These are phyloP conservation scores for Lordiphosa fenestrarum DNA, from an alignment of 2,888 invertebrate genomes.

Conservation along the genomic window DNA sequence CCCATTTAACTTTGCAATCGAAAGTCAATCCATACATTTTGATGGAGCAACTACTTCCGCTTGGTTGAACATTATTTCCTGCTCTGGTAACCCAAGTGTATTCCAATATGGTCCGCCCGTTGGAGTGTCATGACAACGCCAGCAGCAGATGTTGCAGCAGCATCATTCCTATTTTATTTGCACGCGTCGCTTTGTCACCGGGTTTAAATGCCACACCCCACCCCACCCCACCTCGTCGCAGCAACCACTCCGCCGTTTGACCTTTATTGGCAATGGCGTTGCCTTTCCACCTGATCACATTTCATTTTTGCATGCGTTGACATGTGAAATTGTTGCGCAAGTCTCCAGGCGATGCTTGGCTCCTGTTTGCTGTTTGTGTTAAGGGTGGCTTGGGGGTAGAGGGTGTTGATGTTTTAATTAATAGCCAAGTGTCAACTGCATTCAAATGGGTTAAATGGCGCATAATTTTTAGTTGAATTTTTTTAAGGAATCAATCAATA, in stretches of 20 bases:
- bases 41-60: slow-evolving; percentile 62
- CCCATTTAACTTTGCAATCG: slow-evolving; percentile 24
- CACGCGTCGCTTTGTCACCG: slow-evolving; percentile 54
- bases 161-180: slow-evolving; percentile 48
- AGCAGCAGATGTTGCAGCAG: slow-evolving; percentile 21
- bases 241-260: slow-evolving; percentile 27
- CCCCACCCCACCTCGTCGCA: background rate
- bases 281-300: slow-evolving; percentile 61
- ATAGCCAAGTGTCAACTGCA: slow-evolving; percentile 55
- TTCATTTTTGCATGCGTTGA: slow-evolving; percentile 64
- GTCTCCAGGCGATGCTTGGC: slow-evolving; percentile 57
- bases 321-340: slow-evolving; percentile 66
- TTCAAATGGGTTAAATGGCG: slow-evolving; percentile 52
- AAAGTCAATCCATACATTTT: slow-evolving; percentile 55
- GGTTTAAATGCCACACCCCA: slow-evolving; percentile 53
- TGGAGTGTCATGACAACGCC: slow-evolving; percentile 44
- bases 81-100: slow-evolving; percentile 20
- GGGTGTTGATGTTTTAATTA: slow-evolving; percentile 61
- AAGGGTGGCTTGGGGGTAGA: slow-evolving; percentile 8
- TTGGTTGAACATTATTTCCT: slow-evolving; percentile 56
- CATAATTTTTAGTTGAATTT: slow-evolving; percentile 35
- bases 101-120: slow-evolving; percentile 10
- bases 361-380: slow-evolving; percentile 5
- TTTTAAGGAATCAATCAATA: slow-evolving; percentile 5
- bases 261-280: slow-evolving; percentile 52